phyloP scores from a whole-genome alignment of 2,888 invertebrate genomes.

The Monopis laevigella region DNA sequence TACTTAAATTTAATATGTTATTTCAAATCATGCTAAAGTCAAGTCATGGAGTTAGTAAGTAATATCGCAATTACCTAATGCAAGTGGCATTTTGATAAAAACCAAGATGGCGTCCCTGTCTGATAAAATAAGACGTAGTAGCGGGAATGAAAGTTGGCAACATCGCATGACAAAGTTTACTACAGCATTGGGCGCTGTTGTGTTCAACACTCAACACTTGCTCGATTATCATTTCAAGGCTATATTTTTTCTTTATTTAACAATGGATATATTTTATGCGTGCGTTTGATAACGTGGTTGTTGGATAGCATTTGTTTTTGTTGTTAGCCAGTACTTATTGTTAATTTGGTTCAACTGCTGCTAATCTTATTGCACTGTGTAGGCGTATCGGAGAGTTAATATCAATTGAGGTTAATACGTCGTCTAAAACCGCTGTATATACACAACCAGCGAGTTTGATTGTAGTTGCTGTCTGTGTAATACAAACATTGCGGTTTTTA shows the following conservation, averaged over 20 bases:
- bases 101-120: slow-evolving; percentile 51
- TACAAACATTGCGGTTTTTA: not conserved
- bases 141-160: slow-evolving; percentile 51
- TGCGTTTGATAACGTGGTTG: not conserved
- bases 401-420: slow-evolving; percentile 6
- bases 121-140: slow-evolving; percentile 55
- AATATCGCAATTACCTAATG: slow-evolving; percentile 34
- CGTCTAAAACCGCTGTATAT: no score
- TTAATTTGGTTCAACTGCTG: not conserved
- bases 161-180: slow-evolving; percentile 34
- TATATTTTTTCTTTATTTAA: slow-evolving; percentile 43
- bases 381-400: not conserved
- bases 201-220: no score
- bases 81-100: slow-evolving; percentile 42
- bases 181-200: slow-evolving; percentile 38
- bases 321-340: not conserved
- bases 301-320: not conserved
- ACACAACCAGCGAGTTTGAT: not conserved
- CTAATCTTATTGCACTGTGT: no score
- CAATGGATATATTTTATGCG: slow-evolving; percentile 35
- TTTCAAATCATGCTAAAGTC: no score
- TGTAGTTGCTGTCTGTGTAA: not conserved
- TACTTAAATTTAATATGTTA: no score
- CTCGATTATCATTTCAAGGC: slow-evolving; percentile 64
- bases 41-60: no score